These are phyloP conservation scores for Oxystoma pomonae DNA, from an alignment of 2,888 invertebrate species.

Conservation along the genomic window DNA sequence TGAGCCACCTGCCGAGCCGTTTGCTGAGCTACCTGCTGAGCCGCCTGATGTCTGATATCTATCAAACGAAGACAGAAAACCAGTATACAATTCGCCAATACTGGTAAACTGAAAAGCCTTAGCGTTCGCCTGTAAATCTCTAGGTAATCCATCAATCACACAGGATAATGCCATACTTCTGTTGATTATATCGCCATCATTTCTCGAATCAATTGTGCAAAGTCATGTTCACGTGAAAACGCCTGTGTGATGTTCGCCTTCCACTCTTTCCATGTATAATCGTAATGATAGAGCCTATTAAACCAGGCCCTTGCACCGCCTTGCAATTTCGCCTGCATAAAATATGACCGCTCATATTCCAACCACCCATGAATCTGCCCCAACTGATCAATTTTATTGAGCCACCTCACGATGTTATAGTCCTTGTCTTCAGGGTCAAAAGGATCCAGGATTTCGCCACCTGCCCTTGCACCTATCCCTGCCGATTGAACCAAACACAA, in stretches of 20 bases:
- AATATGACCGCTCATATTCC: too few relatives aligned
- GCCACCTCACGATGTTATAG: constrained; percentile 23
- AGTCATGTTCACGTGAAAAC: constrained; percentile 31
- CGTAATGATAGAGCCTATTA: too few relatives aligned
- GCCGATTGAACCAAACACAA: too few relatives aligned
- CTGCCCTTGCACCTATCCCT: constrained; percentile 1
- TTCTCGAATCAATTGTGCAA: constrained; percentile 29
- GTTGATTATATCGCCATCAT: constrained; percentile 26
- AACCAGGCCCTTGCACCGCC: constrained; percentile 19
- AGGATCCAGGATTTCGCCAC: constrained; percentile 13
- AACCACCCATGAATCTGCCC: constrained; percentile 26
- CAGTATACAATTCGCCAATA: constrained; percentile 13
- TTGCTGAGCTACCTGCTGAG: too few relatives aligned
- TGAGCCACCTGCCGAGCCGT: too few relatives aligned
- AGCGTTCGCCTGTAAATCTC: constrained; percentile 23
- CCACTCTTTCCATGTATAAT: constrained; percentile 33
- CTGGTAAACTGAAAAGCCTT: constrained; percentile 16
- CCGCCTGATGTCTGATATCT: too few relatives aligned
- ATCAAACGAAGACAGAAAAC: too few relatives aligned
- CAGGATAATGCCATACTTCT: constrained; percentile 21
- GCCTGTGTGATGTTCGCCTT: constrained; percentile 24
- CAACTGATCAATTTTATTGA: constrained; percentile 23
- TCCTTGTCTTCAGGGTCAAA: constrained; percentile 26
- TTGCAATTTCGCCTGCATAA: constrained; percentile 23
- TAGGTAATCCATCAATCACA: constrained; percentile 21